These are phyloP conservation scores for Lepeophtheirus nordmannii DNA, from an alignment of 2,888 invertebrate species.

Conservation along the genomic window DNA sequence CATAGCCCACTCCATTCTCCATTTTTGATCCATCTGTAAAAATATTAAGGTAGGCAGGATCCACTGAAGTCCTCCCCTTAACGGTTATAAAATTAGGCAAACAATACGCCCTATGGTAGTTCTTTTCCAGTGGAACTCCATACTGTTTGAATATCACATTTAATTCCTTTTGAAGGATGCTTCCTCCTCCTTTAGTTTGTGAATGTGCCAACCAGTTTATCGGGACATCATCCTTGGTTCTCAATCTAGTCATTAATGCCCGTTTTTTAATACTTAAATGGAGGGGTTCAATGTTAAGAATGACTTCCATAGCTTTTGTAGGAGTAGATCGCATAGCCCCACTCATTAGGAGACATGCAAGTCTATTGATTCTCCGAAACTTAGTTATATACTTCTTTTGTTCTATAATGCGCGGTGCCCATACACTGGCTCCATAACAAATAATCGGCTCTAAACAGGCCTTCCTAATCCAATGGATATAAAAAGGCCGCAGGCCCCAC, in stretches of 20 bases:
- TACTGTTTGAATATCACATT: no score
- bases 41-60: no score
- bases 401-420: not conserved
- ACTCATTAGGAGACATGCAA: not conserved
- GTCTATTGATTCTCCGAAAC: not conserved
- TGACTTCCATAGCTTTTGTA: not conserved
- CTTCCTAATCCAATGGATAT: not conserved
- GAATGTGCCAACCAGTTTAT: not conserved
- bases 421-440: not conserved
- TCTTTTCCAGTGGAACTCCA: no score
- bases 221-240: not conserved
- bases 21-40: no score
- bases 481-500: not conserved
- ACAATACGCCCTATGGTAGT: no score
- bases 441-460: not conserved
- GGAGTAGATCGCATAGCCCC: not conserved
- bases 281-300: not conserved
- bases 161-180: not conserved
- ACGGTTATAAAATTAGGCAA: no score
- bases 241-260: not conserved
- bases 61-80: no score
- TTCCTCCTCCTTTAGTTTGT: not conserved
- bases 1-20: no score
- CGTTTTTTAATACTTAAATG: not conserved
- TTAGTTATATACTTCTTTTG: not conserved